These are phyloP conservation scores for Drosophila nigromelanica DNA, from an alignment of 1,140 invertebrate genomes.

Conservation along the genomic window DNA sequence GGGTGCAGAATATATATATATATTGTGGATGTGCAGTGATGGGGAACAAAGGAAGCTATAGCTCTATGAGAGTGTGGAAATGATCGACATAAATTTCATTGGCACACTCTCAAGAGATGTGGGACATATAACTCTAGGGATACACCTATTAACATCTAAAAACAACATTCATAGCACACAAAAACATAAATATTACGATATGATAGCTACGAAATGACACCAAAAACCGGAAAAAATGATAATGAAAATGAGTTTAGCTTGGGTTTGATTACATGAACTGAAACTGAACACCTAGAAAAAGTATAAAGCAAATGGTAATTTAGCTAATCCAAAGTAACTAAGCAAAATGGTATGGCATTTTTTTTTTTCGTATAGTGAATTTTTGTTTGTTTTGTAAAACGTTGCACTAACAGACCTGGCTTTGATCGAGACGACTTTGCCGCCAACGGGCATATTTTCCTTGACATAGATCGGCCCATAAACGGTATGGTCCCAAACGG, in stretches of 20 bases:
- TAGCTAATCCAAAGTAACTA: conserved; percentile 62
- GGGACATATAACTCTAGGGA: neutral
- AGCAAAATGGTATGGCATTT: conserved; percentile 65
- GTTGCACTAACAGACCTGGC: conserved; percentile 92
- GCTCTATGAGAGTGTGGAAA: conserved; percentile 10
- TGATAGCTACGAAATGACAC: conserved; percentile 35
- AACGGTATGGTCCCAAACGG: conserved; percentile 97
- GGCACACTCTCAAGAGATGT: neutral
- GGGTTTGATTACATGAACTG: conserved; percentile 13
- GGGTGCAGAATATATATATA: conserved; percentile 9
- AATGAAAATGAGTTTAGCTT: conserved; percentile 17
- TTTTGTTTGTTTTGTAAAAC: conserved; percentile 49
- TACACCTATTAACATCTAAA: conserved; percentile 23
- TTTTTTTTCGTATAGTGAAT: conserved; percentile 16
- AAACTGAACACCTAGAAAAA: conserved; percentile 47
- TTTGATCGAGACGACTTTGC: conserved; percentile 98
- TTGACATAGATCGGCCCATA: conserved; percentile 98
- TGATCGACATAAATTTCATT: neutral
- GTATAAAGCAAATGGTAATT: conserved; percentile 14
- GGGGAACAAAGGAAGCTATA: conserved; percentile 26
- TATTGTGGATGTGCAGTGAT: conserved; percentile 36
- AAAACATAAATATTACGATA: conserved; percentile 32
- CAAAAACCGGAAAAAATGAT: conserved; percentile 36
- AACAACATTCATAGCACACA: conserved; percentile 64
- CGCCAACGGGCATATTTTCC: conserved; percentile 98